Evolutionary conservation across 2,888 invertebrate species (phyloP), one percentile per base, ranked within the genome.

Genomic region (Melikaiella ostensackeni): DNA sequence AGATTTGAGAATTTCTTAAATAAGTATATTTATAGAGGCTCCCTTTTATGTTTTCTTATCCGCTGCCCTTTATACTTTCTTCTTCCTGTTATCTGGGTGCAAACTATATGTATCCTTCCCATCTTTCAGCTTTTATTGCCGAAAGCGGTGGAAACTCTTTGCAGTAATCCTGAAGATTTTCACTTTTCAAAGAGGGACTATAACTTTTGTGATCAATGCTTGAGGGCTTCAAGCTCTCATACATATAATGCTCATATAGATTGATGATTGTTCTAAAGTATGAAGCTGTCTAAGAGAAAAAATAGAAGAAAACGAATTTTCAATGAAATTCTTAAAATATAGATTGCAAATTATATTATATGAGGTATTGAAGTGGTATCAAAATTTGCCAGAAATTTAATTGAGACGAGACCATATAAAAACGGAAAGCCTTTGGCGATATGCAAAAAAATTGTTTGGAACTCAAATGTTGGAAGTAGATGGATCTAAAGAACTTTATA

Each of bases 161-260:
- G 19, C 42, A 42, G 46, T 70, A 70, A 27, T 70, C 24, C 46
- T 27, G 5, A 46, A 70, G 66, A 46, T 70, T 70, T 70, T 70
- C 50, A 70, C 66, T 70, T 70, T 24, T 19, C 46, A 50, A 70
- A 70, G 50, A 46, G 27, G 3, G 8, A 66, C 46, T 24, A 66
- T 66, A 66, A 66, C 42, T 46, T 66, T 66, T 27, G 8, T 66
- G 42, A 66, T 42, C 38, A 64, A 64, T 42, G 64, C 64, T 24
- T 27, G 24, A 64, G 42, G 13, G 16, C 24, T 64, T 13, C 6
- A 11, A 16, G 16, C n/a, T 64, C 21, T 64, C 24, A 19, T 46
- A 64, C n/a, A 1, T 21, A 11, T 42, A 33, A 7, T 38, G 38
- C 24, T 64, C 21, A 42, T 16, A 42, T 13, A 13, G n/a, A 38